These are phyloP conservation scores for Mus musculus DNA, from an alignment of 2,113 vertebrate genomes.

Conservation along the genomic window DNA sequence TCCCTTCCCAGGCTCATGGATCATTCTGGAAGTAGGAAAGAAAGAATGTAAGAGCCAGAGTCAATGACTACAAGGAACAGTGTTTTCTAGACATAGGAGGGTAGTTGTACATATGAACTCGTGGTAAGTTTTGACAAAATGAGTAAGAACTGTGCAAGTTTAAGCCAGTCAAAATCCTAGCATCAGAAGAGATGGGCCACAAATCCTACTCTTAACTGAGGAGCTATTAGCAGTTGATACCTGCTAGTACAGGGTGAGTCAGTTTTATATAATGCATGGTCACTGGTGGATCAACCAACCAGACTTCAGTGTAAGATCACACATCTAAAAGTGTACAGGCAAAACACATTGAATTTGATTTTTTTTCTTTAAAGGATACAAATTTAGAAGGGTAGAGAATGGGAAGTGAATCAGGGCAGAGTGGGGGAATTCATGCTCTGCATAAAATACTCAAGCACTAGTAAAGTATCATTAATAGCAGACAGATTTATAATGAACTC, in stretches of 20 bases:
- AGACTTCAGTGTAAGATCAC: not conserved
- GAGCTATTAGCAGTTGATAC: not conserved
- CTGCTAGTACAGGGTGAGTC: not conserved
- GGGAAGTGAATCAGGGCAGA: not conserved
- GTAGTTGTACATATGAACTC: too few relatives aligned
- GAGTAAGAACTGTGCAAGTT: not conserved
- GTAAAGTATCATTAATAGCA: not conserved
- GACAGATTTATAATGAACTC: not conserved
- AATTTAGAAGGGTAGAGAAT: not conserved
- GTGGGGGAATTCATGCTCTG: not conserved
- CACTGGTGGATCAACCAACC: not conserved
- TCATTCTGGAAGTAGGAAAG: too few relatives aligned
- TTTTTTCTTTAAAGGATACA: not conserved
- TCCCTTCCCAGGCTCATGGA: too few relatives aligned
- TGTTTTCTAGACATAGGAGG: too few relatives aligned
- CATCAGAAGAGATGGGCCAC: not conserved
- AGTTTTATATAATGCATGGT: not conserved
- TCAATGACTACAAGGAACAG: too few relatives aligned
- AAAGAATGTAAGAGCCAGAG: too few relatives aligned
- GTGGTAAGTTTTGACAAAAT: not conserved
- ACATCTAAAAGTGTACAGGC: not conserved
- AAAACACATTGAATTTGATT: not conserved
- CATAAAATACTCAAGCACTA: not conserved
- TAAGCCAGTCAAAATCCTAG: not conserved
- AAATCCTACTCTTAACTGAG: not conserved